Percentiles rank a stretch among this genome's conserved stretches.
Conservation (phyloP, 2,888 invertebrate species). For the Acronicta leporina region DNA sequence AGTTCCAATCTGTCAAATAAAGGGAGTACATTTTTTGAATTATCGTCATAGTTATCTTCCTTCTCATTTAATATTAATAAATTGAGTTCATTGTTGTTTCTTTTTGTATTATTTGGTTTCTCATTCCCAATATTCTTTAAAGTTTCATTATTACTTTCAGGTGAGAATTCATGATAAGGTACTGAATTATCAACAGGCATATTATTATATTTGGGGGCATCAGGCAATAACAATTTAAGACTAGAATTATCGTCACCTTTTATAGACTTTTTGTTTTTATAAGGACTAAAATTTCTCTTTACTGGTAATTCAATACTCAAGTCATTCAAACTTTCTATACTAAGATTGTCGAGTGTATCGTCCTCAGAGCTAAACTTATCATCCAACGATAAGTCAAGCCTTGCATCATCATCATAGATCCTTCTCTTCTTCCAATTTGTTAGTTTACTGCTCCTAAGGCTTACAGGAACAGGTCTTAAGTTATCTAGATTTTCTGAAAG, state of each 20-base stretch:
- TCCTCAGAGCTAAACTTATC: not conserved
- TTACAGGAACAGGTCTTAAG: conserved; percentile 12
- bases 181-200: not conserved
- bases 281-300: not conserved
- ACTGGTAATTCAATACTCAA: conserved; percentile 3
- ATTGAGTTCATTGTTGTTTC: conserved; percentile 3
- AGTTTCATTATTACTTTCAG: not conserved
- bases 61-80: not conserved
- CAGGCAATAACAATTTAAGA: not conserved
- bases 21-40: not conserved
- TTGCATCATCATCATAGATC: not conserved
- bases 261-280: not conserved
- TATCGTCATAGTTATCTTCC: not conserved
- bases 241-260: not conserved
- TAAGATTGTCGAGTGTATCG: not conserved
- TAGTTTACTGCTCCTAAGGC: conserved; percentile 2
- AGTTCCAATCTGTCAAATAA: not conserved
- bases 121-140: not conserved
- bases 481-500: conserved; percentile 5
- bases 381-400: not conserved
- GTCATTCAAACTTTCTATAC: conserved; percentile 4
- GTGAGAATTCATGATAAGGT: conserved; percentile 8
- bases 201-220: not conserved
- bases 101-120: not conserved
- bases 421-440: not conserved